Base-by-base conservation (phyloP, 2,797 vertebrate genomes). In the Prunella strophiata region DNA sequence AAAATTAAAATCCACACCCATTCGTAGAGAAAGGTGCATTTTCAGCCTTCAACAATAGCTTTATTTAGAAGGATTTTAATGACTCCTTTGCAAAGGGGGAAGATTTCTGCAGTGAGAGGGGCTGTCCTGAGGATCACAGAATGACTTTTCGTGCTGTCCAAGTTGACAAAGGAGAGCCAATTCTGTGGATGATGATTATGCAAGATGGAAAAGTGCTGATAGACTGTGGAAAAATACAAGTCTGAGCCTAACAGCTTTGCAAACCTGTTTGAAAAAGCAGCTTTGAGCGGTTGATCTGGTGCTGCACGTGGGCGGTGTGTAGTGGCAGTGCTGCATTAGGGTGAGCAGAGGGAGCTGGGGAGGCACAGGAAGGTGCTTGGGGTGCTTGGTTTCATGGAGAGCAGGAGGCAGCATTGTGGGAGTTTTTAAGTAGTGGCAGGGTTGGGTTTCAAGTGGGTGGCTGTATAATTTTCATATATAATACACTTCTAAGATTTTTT, bases 121-220 rank as follows among this genome's bases (percentile, higher is more conserved):
- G 21, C 74, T 85, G n/a, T 81, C 82, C 73, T 51, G 63, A 62
- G 48, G 12, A 43, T 59, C 27, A 11, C 22, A 6, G 59, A 50
- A 23, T 23, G 57, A 43, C 63, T 75, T 52, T 7, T 1, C 16
- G 1, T 23, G 55, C 42, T 4, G 20, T 71, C 76, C 75, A 74
- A 34, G 58, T 18, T 92, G 74, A 88, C 79, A 95, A 15, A 90
- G 52, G 65, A 26, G 54, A 88, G 74, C 83, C 78, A 78, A 1
- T 63, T 86, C 51, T 2, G 3, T 36, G 19, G 48, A 36, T 62
- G 92, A 59, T 82, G 81, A 85, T 94, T 79, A 36, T 66, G 77
- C 79, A 85, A 94, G 79, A 89, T 84, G 79, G 79, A 43, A 91
- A 94, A 89, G 89, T 59, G 81, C 74, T 95, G 94, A 89, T 84